phyloP scores from a whole-genome alignment of 2,113 vertebrate genomes.

The Rhombomys opimus region DNA sequence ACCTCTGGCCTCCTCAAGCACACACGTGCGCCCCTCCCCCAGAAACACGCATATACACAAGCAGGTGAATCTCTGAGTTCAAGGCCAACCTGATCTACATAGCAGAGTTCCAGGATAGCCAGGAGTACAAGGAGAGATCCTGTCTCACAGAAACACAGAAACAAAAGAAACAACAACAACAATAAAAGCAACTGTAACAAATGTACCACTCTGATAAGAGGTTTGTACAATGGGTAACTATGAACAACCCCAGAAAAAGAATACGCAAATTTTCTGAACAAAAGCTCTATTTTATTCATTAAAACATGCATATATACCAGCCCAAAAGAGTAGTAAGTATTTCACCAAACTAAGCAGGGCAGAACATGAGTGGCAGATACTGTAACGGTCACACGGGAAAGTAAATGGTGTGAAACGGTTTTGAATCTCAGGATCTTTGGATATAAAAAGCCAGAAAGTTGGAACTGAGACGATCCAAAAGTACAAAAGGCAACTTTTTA shows the following conservation, averaged over 20 bases:
- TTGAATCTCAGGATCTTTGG: not conserved
- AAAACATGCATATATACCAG: not conserved
- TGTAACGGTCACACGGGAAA: not conserved
- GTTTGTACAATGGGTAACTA: not conserved
- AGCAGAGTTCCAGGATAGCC: not conserved
- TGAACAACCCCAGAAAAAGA: not conserved
- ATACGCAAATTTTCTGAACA: not conserved
- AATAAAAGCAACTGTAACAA: not conserved
- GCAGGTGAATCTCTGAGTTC: not conserved
- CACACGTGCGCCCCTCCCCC: not conserved
- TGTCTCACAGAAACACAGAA: not conserved
- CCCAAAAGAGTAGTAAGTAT: not conserved
- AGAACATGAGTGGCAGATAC: not conserved
- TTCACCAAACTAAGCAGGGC: not conserved
- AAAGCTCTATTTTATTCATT: not conserved
- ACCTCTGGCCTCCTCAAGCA: not conserved
- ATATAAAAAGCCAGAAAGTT: not conserved
- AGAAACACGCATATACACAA: not conserved
- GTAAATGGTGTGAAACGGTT: not conserved
- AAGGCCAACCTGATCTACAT: not conserved
- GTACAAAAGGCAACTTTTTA: not conserved
- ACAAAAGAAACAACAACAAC: constrained; percentile 12
- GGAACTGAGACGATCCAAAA: not conserved
- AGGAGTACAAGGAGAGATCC: not conserved
- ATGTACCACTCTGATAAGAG: not conserved